Conservation (phyloP, 2,797 vertebrate species). For the Dromococcyx pavoninus region DNA sequence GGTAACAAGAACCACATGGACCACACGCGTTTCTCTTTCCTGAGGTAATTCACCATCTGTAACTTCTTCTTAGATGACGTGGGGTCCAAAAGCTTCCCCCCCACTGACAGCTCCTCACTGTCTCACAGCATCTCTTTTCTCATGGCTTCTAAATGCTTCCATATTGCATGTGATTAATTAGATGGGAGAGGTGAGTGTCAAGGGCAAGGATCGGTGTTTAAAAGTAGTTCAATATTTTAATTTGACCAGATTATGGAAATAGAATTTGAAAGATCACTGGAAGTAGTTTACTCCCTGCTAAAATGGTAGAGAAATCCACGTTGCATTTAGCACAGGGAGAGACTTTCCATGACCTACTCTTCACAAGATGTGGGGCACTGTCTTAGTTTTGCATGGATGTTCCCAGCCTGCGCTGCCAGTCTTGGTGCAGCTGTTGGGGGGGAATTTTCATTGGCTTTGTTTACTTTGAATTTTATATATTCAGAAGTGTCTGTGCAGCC, state of each 20-base stretch:
- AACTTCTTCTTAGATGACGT: not conserved
- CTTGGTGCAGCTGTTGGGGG: not conserved
- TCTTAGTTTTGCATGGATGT: not conserved
- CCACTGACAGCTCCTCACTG: not conserved
- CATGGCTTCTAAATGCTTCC: not conserved
- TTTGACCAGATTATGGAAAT: not conserved
- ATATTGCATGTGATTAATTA: not conserved
- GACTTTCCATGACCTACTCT: not conserved
- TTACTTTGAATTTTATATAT: not conserved
- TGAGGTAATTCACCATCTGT: constrained; percentile 15
- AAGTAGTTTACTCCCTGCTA: not conserved
- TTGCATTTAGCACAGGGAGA: not conserved
- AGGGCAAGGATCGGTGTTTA: not conserved
- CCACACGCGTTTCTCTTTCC: not conserved
- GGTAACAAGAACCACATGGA: constrained; percentile 46
- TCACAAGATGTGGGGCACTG: not conserved
- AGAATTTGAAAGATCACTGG: not conserved
- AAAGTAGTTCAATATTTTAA: constrained; percentile 3
- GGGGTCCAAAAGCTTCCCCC: not conserved
- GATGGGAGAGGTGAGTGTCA: not conserved
- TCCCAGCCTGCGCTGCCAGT: not conserved
- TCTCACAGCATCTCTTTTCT: not conserved
- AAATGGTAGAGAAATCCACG: not conserved
- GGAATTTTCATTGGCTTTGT: not conserved
- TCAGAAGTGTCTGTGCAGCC: constrained; percentile 15